Base-by-base conservation (phyloP, 2,888 invertebrate genomes). In the Idaea biselata region DNA sequence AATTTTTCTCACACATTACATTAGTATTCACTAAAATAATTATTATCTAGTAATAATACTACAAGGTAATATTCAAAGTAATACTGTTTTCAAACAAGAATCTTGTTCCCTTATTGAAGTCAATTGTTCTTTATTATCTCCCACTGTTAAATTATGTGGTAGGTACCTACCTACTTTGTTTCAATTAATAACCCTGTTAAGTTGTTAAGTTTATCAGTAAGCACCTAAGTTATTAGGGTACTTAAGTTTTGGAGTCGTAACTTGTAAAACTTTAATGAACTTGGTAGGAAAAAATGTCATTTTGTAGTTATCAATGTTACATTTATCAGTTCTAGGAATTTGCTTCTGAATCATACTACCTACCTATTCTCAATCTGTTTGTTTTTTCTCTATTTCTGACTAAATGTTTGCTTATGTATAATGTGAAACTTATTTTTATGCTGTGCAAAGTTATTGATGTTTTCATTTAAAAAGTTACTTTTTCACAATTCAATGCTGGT, bases 161-260 rank as follows among this genome's bases (percentile, higher is more conserved):
- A 53, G 25, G 18, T 60, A 66, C 18, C 69, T 60, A 66, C 18
- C 69, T 66, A 60, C 69, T 68, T 60, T 63, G 64, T 65, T 68
- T 64, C 60, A 62, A 60, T 68, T 70, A 69, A 68, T 69, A 70
- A 61, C 61, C 64, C 72, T 65, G 58, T 55, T 68, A 55, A 16
- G 31, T 55, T 71, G 68, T 69, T 69, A 63, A 67, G 70, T 66
- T 44, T 44, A 44, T 44, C 44, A 44, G 44, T 44, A 44, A 44
- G 44, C 44, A 44, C 44, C 3, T 44, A 25, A 25, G 25, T 25
- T 25, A 25, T 25, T 25, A 44, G 6, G 14, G 14, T 44, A 44
- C 44, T 44, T 44, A 14, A 11, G 44, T 44, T 32, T 32, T 2
- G 11, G 6, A 3, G 1, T n/a, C n/a, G n/a, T n/a, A 3, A 44